Evolutionary conservation across 2,113 vertebrate species (phyloP), one percentile per base, ranked within the genome.

Genomic region (Opisthocomus hoazin): DNA sequence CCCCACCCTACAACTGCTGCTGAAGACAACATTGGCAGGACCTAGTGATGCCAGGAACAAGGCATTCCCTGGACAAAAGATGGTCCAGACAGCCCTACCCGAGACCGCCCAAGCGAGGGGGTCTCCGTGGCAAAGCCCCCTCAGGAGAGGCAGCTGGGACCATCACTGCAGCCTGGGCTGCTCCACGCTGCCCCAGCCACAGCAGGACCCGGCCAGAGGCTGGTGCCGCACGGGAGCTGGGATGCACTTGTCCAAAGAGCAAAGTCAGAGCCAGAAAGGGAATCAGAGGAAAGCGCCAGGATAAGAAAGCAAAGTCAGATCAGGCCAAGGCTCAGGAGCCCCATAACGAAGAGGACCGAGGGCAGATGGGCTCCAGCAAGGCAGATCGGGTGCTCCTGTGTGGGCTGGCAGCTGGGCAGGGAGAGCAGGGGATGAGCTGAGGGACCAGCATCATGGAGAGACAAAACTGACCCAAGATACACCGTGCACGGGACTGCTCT

Each of bases 31-130:
- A 41, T 9, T 1, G 2, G n/a, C 37, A 37, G 69, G 39, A 50
- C n/a, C 4, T 2, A 0, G 41, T 1, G 2, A 16, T 15, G 20
- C 37, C 3, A 7, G 77, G 43, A 36, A 12, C 8, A 5, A 8
- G 26, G 63, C 23, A 17, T 15, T 26, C 30, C 66, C 71, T 23
- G 8, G 37, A 26, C 46, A 58, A 34, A 34, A 30, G 21, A 32
- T 3, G 26, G 34, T 18, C n/a, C 43, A 53, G 18, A 29, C 8
- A 23, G 6, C 23, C 37, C 21, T 19, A 16, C 34, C 18, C 2
- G 20, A 23, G 58, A 12, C n/a, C 36, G 56, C 51, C 45, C 27
- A 22, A 22, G 70, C 0, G 3, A 56, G 19, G 6, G 81, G 81
- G 63, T 26, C 29, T 46, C 39, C 8, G 15, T 45, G 43, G 37